Percentiles rank a stretch among this genome's conserved stretches.
Evolutionary conservation across 2,797 vertebrate genomes (phyloP).

Genomic region (Coregonus suidteri): DNA sequence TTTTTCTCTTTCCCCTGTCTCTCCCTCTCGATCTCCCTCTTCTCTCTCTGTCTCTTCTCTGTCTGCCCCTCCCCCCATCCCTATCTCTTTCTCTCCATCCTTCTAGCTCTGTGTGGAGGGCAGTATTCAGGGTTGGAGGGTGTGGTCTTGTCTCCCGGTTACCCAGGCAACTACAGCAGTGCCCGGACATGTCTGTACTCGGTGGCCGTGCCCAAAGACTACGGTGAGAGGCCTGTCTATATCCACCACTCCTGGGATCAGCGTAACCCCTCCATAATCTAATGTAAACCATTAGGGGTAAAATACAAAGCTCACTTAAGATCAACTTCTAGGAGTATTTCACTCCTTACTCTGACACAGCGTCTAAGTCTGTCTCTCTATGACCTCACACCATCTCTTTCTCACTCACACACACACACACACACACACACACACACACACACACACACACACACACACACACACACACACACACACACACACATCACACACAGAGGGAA

Average conservation of each 20-base stretch:
- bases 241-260: no score
- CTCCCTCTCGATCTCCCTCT: no score
- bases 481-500: no score
- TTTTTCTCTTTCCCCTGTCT: no score
- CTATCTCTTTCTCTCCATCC: no score
- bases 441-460: no score
- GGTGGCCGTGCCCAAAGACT: slow-evolving; percentile 92
- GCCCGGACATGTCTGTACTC: slow-evolving; percentile 91
- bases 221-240: slow-evolving; percentile 75
- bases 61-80: background rate
- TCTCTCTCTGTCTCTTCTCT: no score
- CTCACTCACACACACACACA: background rate
- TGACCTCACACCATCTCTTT: slow-evolving; percentile 3
- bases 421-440: no score
- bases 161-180: slow-evolving; percentile 93
- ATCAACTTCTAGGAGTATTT: background rate
- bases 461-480: no score
- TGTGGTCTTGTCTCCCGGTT: slow-evolving; percentile 93
- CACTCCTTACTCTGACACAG: slow-evolving; percentile 23
- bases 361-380: slow-evolving; percentile 19
- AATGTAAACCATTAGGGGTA: no score
- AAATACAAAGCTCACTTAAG: no score
- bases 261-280: no score
- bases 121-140: slow-evolving; percentile 92
- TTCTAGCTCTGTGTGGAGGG: slow-evolving; percentile 92